phyloP scores from a whole-genome alignment of 2,797 vertebrate species.

The Serranus cabrilla region DNA sequence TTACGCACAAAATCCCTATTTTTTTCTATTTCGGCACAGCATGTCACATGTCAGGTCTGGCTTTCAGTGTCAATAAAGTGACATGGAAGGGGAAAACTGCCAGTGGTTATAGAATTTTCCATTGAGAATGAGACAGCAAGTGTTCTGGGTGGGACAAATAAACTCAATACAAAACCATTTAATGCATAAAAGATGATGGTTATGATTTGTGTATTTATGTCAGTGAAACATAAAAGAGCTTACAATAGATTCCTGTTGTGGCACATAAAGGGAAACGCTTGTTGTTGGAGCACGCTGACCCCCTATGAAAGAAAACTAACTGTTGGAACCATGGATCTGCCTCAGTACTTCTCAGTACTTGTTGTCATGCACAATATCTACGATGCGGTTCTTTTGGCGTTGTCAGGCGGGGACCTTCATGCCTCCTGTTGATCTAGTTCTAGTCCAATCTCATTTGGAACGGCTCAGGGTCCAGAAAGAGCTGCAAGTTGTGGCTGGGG shows the following conservation, averaged over 20 bases:
- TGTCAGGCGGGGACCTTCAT: too few relatives aligned
- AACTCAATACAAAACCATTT: background rate
- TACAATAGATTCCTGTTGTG: background rate
- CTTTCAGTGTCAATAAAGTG: conserved; percentile 18
- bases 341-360: background rate
- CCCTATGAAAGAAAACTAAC: background rate
- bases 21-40: conserved; percentile 29
- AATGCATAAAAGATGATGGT: background rate
- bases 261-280: background rate
- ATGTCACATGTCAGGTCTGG: conserved; percentile 21
- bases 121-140: background rate
- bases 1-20: conserved; percentile 44
- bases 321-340: background rate
- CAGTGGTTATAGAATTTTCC: background rate
- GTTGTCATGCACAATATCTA: too few relatives aligned
- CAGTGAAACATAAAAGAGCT: background rate
- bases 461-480: too few relatives aligned
- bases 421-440: too few relatives aligned
- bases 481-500: too few relatives aligned
- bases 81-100: background rate
- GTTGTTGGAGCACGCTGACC: background rate
- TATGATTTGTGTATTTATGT: conserved; percentile 11
- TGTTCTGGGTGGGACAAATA: background rate
- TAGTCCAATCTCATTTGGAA: too few relatives aligned
- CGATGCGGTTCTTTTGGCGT: too few relatives aligned